phyloP scores from a whole-genome alignment of 2,888 invertebrate species.

The Pristionchus maxplancki region DNA sequence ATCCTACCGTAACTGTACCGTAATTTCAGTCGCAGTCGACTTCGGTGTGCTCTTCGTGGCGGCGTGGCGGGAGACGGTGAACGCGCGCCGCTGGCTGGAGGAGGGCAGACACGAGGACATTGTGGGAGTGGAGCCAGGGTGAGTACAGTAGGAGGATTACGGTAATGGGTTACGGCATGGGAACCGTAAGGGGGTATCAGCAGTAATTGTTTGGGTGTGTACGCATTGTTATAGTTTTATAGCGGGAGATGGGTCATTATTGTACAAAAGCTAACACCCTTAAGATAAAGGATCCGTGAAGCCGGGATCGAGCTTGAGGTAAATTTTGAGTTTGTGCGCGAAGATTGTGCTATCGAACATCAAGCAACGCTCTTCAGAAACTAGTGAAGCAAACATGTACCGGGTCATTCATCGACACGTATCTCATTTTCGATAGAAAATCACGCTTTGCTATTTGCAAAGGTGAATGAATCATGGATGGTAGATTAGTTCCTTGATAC shows the following conservation, averaged over 20 bases:
- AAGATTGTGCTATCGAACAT: no score
- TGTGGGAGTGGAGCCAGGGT: slow-evolving; percentile 60
- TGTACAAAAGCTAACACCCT: not conserved
- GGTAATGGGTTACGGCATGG: no score
- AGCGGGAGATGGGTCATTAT: not conserved
- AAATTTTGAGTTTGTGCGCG: no score
- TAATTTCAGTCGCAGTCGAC: slow-evolving; percentile 78
- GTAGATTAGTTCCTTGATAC: no score
- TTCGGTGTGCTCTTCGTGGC: slow-evolving; percentile 89
- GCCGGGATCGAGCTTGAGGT: not conserved
- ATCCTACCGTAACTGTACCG: not conserved
- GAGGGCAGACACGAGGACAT: slow-evolving; percentile 61
- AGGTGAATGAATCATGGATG: no score
- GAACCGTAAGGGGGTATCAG: not conserved
- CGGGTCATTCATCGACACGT: no score
- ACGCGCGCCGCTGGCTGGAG: slow-evolving; percentile 88
- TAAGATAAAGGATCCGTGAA: not conserved
- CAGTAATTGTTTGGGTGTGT: no score
- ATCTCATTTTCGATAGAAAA: no score
- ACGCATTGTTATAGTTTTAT: no score
- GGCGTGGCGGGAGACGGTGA: slow-evolving; percentile 90
- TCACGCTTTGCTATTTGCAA: no score
- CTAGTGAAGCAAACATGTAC: no score
- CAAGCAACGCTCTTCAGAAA: no score
- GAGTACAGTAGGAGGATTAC: not conserved